Conservation (phyloP, 2,113 vertebrate genomes). For the Pogona vitticeps region DNA sequence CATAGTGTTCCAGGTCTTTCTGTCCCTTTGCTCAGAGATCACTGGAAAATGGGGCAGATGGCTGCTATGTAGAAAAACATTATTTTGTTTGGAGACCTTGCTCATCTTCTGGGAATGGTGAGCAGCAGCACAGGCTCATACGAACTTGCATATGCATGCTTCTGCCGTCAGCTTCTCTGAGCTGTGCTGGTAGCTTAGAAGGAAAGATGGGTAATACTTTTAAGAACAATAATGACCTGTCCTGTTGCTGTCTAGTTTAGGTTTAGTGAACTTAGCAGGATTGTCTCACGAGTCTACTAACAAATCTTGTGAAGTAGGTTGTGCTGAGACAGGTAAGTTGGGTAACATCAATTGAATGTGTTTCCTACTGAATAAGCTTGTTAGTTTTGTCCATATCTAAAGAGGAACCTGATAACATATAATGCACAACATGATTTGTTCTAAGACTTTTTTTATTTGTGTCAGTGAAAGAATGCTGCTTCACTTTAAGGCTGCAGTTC, state of each 20-base stretch:
- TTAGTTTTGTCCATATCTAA: background rate
- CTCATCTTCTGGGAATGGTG: background rate
- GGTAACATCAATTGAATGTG: background rate
- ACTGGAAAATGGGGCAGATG: too few species aligned
- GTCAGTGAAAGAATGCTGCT: background rate
- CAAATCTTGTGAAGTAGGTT: background rate
- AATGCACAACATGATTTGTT: background rate
- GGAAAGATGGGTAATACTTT: background rate
- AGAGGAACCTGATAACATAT: background rate
- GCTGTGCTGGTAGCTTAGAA: background rate
- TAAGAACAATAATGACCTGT: background rate
- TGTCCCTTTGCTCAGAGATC: too few species aligned
- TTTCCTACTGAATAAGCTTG: background rate
- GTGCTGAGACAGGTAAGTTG: background rate
- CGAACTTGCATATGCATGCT: background rate
- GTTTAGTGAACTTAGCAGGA: background rate
- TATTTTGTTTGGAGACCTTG: background rate
- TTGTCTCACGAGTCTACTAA: background rate
- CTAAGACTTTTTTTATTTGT: background rate
- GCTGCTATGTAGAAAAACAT: background rate
- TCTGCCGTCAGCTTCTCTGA: background rate
- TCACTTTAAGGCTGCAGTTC: background rate
- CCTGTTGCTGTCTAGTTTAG: background rate
- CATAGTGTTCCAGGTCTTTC: background rate
- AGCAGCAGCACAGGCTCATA: background rate